A percentile compares a stretch with the other conserved stretches of the same genome.
phyloP scores from a whole-genome alignment of 2,888 invertebrate species.

The Sesia bembeciformis region DNA sequence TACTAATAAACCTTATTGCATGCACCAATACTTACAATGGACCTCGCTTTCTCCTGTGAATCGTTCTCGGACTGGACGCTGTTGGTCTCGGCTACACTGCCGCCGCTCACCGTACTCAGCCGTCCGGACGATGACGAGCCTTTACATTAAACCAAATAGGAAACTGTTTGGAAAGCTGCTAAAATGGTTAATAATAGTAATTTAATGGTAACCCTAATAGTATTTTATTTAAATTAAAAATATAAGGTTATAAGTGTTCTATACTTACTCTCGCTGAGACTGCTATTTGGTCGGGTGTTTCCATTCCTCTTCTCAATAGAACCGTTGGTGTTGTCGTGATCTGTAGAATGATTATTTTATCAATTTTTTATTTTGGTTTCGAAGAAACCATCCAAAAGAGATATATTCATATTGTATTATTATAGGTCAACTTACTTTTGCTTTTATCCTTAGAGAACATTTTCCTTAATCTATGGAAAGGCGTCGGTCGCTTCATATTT shows the following conservation, averaged over 20 bases:
- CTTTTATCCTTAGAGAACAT: constrained; percentile 80
- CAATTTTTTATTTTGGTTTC: not conserved
- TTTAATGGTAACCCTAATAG: too few species aligned
- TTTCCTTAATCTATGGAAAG: constrained; percentile 85
- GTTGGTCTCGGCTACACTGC: constrained; percentile 85
- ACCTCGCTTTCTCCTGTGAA: constrained; percentile 70
- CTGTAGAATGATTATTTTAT: constrained; percentile 16
- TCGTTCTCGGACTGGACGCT: constrained; percentile 90
- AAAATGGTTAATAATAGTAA: not conserved
- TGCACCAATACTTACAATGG: constrained; percentile 43
- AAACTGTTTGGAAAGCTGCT: not conserved
- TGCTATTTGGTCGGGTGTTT: constrained; percentile 62
- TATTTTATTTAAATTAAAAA: too few species aligned
- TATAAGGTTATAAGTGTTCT: not conserved
- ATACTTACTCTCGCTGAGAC: constrained; percentile 62
- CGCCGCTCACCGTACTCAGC: constrained; percentile 86
- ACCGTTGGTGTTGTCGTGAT: constrained; percentile 46
- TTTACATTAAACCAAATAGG: constrained; percentile 17
- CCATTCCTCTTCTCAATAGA: constrained; percentile 62
- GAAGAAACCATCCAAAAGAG: too few species aligned
- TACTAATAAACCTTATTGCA: not conserved
- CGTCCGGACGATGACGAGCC: constrained; percentile 88
- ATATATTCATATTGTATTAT: not conserved
- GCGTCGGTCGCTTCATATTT: constrained; percentile 83
- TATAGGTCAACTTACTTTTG: constrained; percentile 42